Evolutionary conservation across 2,888 invertebrate genomes (phyloP), one percentile per base, ranked within the genome.

Genomic region (Cheilosia impressa): DNA sequence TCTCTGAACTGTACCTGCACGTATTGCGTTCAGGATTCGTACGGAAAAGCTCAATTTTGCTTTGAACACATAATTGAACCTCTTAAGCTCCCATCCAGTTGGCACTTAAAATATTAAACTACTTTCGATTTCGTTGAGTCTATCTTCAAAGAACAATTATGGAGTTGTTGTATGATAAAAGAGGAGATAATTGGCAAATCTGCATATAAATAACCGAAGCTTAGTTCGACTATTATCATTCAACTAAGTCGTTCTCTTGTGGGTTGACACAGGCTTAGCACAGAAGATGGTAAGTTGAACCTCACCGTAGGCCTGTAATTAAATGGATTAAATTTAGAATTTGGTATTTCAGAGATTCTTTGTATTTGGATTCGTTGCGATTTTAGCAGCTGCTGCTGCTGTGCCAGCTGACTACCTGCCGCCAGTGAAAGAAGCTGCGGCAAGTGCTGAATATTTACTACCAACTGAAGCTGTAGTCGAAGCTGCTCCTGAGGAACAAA

Each of bases 351-450:
- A 73, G 73, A 73, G 55, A 73, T 19, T 45, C 13, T 55, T 73
- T 57, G 63, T 63, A 4, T 31, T 73, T 6, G 62, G 47, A 15
- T 73, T 73, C 22, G 73, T 55, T 63, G 63, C 53, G 31, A 19
- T 69, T 24, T 90, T 89, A 58, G 90, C 89, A 69, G 89, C 90
- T 87, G 91, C 90, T 87, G 91, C 91, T 88, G 91, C 90, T 73
- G 69, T 87, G 52, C 80, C 15, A 77, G 71, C 1, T 72, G 77
- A 55, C 41, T 69, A 73, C 15, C 19, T 73, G n/a, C 73, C 73
- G 2, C 73, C 68, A 5, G 76, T 62, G 2, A 53, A 62, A 13
- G 72, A 73, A 2, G 53, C 17, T 22, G 76, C 69, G 34, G 52
- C 63, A 27, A 58, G 71, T 34, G 78, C 87, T 66, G 72, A 71